Conservation (phyloP, 2,888 invertebrate genomes). For the Biston stratarius region DNA sequence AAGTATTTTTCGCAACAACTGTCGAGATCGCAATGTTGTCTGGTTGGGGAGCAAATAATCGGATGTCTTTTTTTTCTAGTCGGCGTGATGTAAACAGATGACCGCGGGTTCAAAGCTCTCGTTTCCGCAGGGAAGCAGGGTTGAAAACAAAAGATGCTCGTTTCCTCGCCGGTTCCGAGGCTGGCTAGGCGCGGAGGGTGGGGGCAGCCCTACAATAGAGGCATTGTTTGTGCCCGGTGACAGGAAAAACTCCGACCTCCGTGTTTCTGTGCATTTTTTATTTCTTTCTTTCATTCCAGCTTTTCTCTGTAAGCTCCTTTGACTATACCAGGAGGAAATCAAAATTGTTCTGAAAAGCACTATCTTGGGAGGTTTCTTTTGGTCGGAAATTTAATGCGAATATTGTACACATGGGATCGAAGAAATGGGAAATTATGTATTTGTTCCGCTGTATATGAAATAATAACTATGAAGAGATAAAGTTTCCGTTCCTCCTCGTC, state of each 20-base stretch:
- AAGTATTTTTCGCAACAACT: slow-evolving; percentile 30
- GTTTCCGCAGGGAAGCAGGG: slow-evolving; percentile 72
- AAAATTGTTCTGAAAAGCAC: slow-evolving; percentile 73
- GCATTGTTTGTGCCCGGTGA: slow-evolving; percentile 86
- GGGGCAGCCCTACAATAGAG: slow-evolving; percentile 73
- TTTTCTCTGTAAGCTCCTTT: slow-evolving; percentile 78
- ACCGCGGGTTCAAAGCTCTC: slow-evolving; percentile 82
- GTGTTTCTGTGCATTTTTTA: slow-evolving; percentile 85
- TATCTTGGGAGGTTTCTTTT: slow-evolving; percentile 54
- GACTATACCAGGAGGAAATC: slow-evolving; percentile 75
- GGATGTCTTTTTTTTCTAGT: slow-evolving; percentile 70
- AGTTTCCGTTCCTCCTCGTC: slow-evolving; percentile 24
- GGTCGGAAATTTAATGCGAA: slow-evolving; percentile 19
- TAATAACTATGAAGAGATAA: slow-evolving; percentile 25
- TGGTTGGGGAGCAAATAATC: slow-evolving; percentile 58
- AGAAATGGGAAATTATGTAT: slow-evolving; percentile 15
- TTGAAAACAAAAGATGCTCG: slow-evolving; percentile 85
- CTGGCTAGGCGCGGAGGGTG: slow-evolving; percentile 52
- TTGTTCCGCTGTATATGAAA: not conserved
- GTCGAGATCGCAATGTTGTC: slow-evolving; percentile 29
- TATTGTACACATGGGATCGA: slow-evolving; percentile 4
- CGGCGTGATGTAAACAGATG: slow-evolving; percentile 81
- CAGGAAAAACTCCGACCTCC: slow-evolving; percentile 86
- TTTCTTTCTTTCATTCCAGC: slow-evolving; percentile 71
- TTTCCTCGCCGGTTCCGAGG: slow-evolving; percentile 75